These are phyloP conservation scores for Venustaconcha ellipsiformis DNA, from an alignment of 1,140 invertebrate species.

Conservation along the genomic window DNA sequence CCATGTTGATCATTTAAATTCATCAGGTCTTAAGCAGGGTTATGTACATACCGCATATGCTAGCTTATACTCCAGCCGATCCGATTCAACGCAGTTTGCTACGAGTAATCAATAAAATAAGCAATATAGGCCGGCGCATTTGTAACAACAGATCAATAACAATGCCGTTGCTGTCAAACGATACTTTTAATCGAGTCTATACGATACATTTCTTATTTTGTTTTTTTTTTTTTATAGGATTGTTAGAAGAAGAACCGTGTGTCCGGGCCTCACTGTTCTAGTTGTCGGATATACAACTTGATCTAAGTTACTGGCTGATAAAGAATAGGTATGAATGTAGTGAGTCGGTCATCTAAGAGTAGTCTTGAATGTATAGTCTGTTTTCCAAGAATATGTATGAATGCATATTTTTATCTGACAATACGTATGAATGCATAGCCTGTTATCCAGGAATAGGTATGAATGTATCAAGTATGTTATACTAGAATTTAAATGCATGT, in stretches of 20 bases:
- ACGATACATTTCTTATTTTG: too few relatives aligned
- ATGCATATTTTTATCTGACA: conserved; percentile 60
- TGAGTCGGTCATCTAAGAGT: conserved; percentile 73
- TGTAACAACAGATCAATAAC: too few relatives aligned
- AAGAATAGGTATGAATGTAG: conserved; percentile 76
- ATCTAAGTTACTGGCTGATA: conserved; percentile 85
- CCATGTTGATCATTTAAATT: too few relatives aligned
- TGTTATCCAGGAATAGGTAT: conserved; percentile 75
- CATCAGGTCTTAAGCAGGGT: too few relatives aligned
- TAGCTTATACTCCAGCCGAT: too few relatives aligned
- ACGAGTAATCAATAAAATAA: too few relatives aligned
- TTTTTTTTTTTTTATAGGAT: neutral
- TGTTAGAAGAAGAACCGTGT: conserved; percentile 12
- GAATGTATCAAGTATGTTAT: neutral
- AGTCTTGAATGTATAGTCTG: conserved; percentile 27
- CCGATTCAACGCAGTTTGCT: too few relatives aligned
- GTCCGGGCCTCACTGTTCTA: conserved; percentile 69
- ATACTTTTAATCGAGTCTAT: too few relatives aligned
- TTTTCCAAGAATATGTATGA: conserved; percentile 75
- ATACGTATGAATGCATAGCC: conserved; percentile 66
- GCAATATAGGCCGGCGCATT: too few relatives aligned
- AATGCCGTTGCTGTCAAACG: too few relatives aligned
- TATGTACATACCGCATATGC: too few relatives aligned
- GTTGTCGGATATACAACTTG: conserved; percentile 81
- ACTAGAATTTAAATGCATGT: conserved; percentile 75